These are phyloP conservation scores for Toxostoma redivivum DNA, from an alignment of 2,113 vertebrate species.

Conservation along the genomic window DNA sequence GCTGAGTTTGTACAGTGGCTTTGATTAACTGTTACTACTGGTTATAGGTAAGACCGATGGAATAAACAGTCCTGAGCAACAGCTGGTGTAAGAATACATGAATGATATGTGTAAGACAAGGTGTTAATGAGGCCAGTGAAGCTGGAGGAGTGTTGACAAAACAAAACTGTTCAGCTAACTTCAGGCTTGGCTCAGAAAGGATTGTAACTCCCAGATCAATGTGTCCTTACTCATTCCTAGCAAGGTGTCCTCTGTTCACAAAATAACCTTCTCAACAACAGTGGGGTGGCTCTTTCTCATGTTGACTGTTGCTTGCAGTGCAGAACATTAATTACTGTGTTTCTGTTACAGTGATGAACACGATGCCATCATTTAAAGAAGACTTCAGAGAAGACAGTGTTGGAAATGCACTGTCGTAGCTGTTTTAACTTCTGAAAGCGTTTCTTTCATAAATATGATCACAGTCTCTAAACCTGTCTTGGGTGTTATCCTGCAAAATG, in stretches of 20 bases:
- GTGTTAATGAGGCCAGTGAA: background rate
- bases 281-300: background rate
- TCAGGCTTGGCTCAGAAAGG: background rate
- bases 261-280: background rate
- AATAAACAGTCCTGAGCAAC: background rate
- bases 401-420: background rate
- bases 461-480: background rate
- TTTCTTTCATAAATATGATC: conserved; percentile 6
- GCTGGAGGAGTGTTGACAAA: background rate
- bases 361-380: conserved; percentile 78
- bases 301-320: background rate
- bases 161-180: background rate
- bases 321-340: background rate
- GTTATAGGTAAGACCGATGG: background rate
- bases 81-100: background rate
- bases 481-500: background rate
- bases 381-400: background rate
- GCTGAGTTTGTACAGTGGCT: background rate
- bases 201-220: background rate
- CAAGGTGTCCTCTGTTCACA: background rate
- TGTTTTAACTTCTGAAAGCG: background rate
- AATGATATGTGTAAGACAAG: background rate
- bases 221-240: background rate
- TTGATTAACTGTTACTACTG: background rate
- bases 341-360: conserved; percentile 76